These are phyloP conservation scores for Paramisgurnus dabryanus DNA, from an alignment of 2,113 vertebrate genomes.

Conservation along the genomic window DNA sequence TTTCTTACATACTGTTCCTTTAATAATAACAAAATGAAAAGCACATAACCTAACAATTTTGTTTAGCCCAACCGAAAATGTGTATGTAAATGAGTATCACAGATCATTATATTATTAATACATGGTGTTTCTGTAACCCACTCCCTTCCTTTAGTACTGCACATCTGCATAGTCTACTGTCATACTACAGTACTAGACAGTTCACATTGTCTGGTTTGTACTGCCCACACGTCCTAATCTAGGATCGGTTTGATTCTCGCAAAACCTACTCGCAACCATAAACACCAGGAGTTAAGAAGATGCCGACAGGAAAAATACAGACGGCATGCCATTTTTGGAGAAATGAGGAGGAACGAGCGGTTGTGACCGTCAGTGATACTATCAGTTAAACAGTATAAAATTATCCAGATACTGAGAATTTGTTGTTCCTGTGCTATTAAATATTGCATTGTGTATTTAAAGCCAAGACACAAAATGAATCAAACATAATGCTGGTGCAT, in stretches of 20 bases:
- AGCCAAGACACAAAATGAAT: not conserved
- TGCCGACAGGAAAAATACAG: not conserved
- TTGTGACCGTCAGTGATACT: conserved; percentile 17
- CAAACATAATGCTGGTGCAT: no score
- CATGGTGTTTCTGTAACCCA: conserved; percentile 56
- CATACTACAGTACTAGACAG: not conserved
- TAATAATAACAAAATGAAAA: no score
- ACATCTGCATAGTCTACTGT: not conserved
- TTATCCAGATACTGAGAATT: not conserved
- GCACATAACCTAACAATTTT: no score
- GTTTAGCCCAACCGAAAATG: no score
- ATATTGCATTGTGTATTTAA: not conserved
- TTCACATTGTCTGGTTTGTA: not conserved
- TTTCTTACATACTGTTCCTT: no score
- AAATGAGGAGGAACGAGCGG: not conserved
- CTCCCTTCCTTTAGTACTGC: not conserved
- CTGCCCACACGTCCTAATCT: conserved; percentile 15
- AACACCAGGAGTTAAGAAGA: conserved; percentile 20
- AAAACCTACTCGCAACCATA: not conserved
- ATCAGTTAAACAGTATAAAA: not conserved
- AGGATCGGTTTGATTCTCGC: conserved; percentile 9
- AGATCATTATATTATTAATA: conserved; percentile 56
- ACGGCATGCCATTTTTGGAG: not conserved
- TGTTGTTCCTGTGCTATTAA: not conserved
- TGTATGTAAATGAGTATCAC: no score